Evolutionary conservation across 2,888 invertebrate species (phyloP), one percentile per base, ranked within the genome.

Genomic region (Mimas tiliae): DNA sequence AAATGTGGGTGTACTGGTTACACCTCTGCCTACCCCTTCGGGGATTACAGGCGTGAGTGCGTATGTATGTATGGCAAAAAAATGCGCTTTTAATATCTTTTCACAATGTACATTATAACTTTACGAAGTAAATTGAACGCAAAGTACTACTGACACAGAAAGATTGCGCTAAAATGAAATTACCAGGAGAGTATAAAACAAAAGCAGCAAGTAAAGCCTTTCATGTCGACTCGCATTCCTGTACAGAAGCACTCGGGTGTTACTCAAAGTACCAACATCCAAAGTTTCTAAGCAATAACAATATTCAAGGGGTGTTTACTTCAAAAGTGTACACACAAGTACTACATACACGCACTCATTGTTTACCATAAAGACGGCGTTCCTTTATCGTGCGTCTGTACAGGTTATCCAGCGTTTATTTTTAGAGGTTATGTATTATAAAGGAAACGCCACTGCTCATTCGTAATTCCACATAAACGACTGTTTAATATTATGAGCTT

Each of bases 301-400:
- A 42, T 38, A 65, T 69, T 67, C 42, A 67, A 50, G 68, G 67
- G 64, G 63, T 69, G 71, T 69, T 68, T 69, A 65, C 65, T 34
- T 58, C 50, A 38, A 50, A 64, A 55, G 38, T 34, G 19, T 55
- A 62, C 21, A 63, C 38, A 27, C 42, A 27, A 27, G 27, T 65
- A 50, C 53, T 65, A 50, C 53, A 69, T 62, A 65, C 68, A 70
- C 63, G 65, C 65, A 71, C 50, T 68, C 33, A 65, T 63, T 68
- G 70, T 74, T 77, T 74, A 70, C 73, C 73, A 78, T 75, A 76
- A 75, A 77, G 75, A 78, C 69, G 71, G 68, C 67, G 73, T 73
- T 71, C 71, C 68, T 77, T 72, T 68, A 71, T 65, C 66, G 69
- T 42, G 64, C 33, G 55, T 63, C 62, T 52, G 51, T 67, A 64